Evolutionary conservation across 2,888 invertebrate genomes (phyloP), one percentile per base, ranked within the genome.

Genomic region (Lampropteryx suffumata): DNA sequence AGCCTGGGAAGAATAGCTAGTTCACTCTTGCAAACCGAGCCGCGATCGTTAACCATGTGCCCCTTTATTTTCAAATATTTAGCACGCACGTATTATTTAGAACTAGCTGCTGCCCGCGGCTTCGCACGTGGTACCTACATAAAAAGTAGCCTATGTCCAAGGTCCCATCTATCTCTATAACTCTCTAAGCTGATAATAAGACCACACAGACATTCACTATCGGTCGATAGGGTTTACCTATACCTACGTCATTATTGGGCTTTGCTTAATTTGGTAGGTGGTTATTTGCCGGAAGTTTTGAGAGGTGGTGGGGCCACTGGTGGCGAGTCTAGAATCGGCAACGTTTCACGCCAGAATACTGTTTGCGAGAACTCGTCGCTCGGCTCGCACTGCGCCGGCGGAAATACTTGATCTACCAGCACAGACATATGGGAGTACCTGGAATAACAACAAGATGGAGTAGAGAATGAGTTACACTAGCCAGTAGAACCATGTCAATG

Each of bases 391-490:
- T 84, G 84, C 68, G 95, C 92, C 37, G 96, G 95, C 64, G 99
- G 99, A 88, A 98, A 99, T 82, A 99, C 93, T 84, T 98, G 98
- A 91, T 99, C 99, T 61, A 97, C 98, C 62, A 98, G 94, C 83
- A 95, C 96, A 59, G 96, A 95, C 95, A 99, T 96, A 83, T 96
- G 96, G 53, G 96, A 95, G 89, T 99, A 99, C 77, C 98, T 98
- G 45, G 4, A 39, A 37, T 2, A 44, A 42, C 8, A 41, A 46
- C n/a, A n/a, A n/a, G n/a, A n/a, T n/a, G n/a, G n/a, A n/a, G n/a
- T n/a, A n/a, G n/a, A n/a, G n/a, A n/a, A n/a, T n/a, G n/a, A n/a
- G n/a, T n/a, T n/a, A n/a, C n/a, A n/a, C n/a, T n/a, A n/a, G n/a
- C n/a, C n/a, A n/a, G n/a, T n/a, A n/a, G n/a, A n/a, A n/a, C n/a